These are phyloP conservation scores for Sebastiscus albofasciatus DNA, from an alignment of 2,797 vertebrate genomes.

Conservation along the genomic window DNA sequence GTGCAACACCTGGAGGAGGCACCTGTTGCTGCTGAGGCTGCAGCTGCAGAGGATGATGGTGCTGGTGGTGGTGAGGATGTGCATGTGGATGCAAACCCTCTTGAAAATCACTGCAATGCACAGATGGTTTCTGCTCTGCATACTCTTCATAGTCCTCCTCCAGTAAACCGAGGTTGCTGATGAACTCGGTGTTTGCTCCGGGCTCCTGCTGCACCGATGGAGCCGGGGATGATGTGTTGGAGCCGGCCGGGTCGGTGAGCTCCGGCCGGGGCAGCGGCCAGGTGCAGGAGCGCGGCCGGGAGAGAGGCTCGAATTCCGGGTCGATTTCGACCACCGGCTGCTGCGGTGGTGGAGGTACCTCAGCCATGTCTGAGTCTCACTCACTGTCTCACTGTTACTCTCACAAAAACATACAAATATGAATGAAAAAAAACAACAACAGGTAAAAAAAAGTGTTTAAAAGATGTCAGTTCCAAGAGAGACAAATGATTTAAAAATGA, in stretches of 20 bases:
- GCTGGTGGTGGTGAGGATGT: constrained; percentile 65
- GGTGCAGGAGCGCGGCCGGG: constrained; percentile 94
- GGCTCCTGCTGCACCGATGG: constrained; percentile 85
- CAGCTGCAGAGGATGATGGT: constrained; percentile 62
- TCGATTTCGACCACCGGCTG: constrained; percentile 90
- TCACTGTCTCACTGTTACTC: constrained; percentile 7
- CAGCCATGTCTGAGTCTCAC: constrained; percentile 78
- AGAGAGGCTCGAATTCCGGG: constrained; percentile 95
- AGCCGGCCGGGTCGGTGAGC: constrained; percentile 84
- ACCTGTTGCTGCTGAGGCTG: constrained; percentile 85
- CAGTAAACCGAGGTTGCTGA: constrained; percentile 87
- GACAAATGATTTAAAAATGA: too few species aligned
- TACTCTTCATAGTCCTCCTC: constrained; percentile 89
- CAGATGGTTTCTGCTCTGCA: constrained; percentile 66
- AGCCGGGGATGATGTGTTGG: constrained; percentile 89
- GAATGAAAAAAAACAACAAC: not conserved
- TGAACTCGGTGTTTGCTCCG: constrained; percentile 84
- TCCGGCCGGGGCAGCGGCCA: constrained; percentile 96
- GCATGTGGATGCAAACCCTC: constrained; percentile 79
- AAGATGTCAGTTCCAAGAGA: not conserved
- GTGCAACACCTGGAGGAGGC: constrained; percentile 77
- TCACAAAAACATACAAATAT: not conserved
- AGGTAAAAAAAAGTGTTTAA: not conserved
- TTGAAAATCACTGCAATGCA: constrained; percentile 83
- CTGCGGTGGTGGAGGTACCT: constrained; percentile 77